These are phyloP conservation scores for Ischnus inquisitorius DNA, from an alignment of 2,888 invertebrate species.

Conservation along the genomic window DNA sequence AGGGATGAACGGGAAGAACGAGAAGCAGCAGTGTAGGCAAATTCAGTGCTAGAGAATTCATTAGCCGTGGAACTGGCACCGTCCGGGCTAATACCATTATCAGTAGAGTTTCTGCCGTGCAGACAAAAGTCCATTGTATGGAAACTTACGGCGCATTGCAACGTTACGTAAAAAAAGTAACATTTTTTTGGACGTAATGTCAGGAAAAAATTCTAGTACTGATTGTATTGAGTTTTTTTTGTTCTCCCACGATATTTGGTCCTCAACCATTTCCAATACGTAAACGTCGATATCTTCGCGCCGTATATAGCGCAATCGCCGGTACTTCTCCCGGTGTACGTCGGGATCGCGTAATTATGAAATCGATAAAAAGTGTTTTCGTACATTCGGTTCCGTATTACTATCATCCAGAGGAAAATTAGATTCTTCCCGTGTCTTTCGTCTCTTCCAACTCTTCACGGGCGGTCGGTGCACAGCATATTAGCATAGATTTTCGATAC, in stretches of 20 bases:
- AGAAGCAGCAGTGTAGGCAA: constrained; percentile 8
- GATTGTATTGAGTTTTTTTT: not conserved
- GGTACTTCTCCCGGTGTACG: constrained; percentile 13
- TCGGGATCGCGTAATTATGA: constrained; percentile 23
- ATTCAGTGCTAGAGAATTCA: constrained; percentile 4
- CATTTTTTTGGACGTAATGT: not conserved
- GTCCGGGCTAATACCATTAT: not conserved
- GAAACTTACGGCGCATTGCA: not conserved
- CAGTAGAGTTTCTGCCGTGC: not conserved
- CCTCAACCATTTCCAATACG: not conserved
- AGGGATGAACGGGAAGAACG: constrained; percentile 3
- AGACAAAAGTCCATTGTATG: constrained; percentile 1
- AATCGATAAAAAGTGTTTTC: constrained; percentile 13
- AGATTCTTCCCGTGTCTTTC: constrained; percentile 13
- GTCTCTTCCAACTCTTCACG: not conserved
- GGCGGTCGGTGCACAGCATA: not conserved
- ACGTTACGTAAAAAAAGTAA: not conserved
- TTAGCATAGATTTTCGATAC: constrained; percentile 30
- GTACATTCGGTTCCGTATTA: not conserved
- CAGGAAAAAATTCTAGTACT: not conserved
- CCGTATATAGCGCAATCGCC: not conserved
- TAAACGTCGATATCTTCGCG: not conserved
- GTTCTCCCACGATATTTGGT: not conserved
- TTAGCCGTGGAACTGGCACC: constrained; percentile 3
- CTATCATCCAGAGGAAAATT: constrained; percentile 27